Conservation (phyloP, 1,140 invertebrate species). For the Condylostylus longicornis region DNA sequence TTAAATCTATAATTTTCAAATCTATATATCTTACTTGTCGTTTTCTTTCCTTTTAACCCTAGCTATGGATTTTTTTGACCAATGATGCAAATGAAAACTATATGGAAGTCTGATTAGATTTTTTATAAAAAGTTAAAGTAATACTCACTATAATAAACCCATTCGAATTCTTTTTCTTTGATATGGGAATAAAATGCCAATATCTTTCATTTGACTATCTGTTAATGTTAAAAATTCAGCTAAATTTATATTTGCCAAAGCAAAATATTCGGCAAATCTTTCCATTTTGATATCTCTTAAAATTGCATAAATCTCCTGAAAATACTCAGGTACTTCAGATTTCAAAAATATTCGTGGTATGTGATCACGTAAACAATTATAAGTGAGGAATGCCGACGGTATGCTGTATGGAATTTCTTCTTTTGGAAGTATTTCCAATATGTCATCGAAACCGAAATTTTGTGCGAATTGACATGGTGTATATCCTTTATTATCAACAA, state of each 20-base stretch:
- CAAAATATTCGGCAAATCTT: constrained; percentile 26
- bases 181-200: constrained; percentile 31
- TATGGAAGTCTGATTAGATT: not conserved
- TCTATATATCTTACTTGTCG: constrained; percentile 16
- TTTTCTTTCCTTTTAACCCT: constrained; percentile 11
- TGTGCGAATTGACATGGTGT: constrained; percentile 32
- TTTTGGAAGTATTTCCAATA: constrained; percentile 31
- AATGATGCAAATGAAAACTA: constrained; percentile 28
- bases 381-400: constrained; percentile 14
- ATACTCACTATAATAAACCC: constrained; percentile 29
- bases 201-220: constrained; percentile 22
- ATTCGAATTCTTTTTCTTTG: constrained; percentile 31
- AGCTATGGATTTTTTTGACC: constrained; percentile 21
- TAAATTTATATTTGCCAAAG: constrained; percentile 25
- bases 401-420: constrained; percentile 13
- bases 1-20: no score
- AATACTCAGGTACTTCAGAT: constrained; percentile 33
- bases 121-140: not conserved
- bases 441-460: constrained; percentile 28
- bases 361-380: constrained; percentile 21
- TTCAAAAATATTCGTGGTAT: constrained; percentile 26
- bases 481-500: constrained; percentile 31
- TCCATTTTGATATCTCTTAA: constrained; percentile 26
- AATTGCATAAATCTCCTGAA: constrained; percentile 30
- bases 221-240: constrained; percentile 31